Evolutionary conservation across 2,888 invertebrate species (phyloP).

Genomic region (Ganaspis brasiliensis): DNA sequence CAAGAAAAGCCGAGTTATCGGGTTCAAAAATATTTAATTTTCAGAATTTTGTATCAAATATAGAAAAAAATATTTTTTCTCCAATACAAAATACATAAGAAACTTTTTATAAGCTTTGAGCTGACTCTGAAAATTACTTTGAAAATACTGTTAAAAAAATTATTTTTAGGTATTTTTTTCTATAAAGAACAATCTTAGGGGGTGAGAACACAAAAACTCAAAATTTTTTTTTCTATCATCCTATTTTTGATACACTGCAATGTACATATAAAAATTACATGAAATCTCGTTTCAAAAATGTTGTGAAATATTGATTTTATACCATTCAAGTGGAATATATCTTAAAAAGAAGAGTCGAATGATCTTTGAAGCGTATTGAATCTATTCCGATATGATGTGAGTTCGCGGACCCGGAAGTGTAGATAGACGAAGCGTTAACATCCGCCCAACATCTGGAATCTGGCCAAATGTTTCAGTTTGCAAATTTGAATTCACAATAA

Average conservation of each 20-base stretch:
- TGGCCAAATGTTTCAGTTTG: slow-evolving; percentile 25
- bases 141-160: too few species aligned
- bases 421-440: slow-evolving; percentile 37
- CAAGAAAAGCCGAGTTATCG: too few species aligned
- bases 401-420: slow-evolving; percentile 19
- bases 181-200: too few species aligned
- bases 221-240: too few species aligned
- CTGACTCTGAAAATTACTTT: too few species aligned
- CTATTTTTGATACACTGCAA: background rate
- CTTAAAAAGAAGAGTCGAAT: slow-evolving; percentile 3
- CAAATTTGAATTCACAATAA: background rate
- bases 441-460: slow-evolving; percentile 22
- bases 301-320: slow-evolving; percentile 2
- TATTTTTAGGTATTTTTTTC: too few species aligned
- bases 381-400: slow-evolving; percentile 23
- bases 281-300: background rate
- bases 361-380: slow-evolving; percentile 31
- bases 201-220: too few species aligned
- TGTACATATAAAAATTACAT: background rate
- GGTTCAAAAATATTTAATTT: too few species aligned
- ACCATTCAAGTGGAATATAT: slow-evolving; percentile 5
- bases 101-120: too few species aligned
- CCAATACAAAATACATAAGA: too few species aligned
- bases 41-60: too few species aligned
- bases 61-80: too few species aligned